These are phyloP conservation scores for Nymphalis urticae DNA, from an alignment of 2,888 invertebrate genomes.

Conservation along the genomic window DNA sequence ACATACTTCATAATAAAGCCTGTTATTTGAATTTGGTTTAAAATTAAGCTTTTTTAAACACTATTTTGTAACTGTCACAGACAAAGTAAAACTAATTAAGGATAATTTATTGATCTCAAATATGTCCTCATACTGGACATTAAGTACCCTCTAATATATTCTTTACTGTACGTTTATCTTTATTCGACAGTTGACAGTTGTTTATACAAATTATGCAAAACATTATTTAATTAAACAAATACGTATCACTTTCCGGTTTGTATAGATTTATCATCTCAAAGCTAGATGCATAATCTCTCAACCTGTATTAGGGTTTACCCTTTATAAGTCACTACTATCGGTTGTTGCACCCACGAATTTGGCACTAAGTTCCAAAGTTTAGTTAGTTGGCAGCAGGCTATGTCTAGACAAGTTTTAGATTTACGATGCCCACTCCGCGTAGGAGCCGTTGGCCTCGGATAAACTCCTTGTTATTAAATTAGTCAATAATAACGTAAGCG, in stretches of 20 bases:
- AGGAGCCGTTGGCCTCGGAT: slow-evolving; percentile 75
- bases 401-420: slow-evolving; percentile 60
- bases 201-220: neutral
- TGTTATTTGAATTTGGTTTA: too few species aligned
- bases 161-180: too few species aligned
- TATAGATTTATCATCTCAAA: neutral
- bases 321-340: slow-evolving; percentile 26
- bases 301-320: slow-evolving; percentile 11
- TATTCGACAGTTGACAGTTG: too few species aligned
- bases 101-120: too few species aligned
- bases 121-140: too few species aligned
- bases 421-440: slow-evolving; percentile 70
- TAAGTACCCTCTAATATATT: too few species aligned
- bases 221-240: too few species aligned
- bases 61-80: too few species aligned
- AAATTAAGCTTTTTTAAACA: too few species aligned
- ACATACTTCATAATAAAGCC: too few species aligned
- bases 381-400: slow-evolving; percentile 38
- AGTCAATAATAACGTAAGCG: slow-evolving; percentile 22
- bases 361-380: slow-evolving; percentile 49
- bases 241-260: too few species aligned
- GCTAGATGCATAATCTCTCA: slow-evolving; percentile 3
- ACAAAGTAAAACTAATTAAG: too few species aligned
- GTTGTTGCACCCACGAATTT: slow-evolving; percentile 44
- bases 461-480: slow-evolving; percentile 42